These are phyloP conservation scores for Aspidiotus rigidus DNA, from an alignment of 2,888 invertebrate genomes.

Conservation along the genomic window DNA sequence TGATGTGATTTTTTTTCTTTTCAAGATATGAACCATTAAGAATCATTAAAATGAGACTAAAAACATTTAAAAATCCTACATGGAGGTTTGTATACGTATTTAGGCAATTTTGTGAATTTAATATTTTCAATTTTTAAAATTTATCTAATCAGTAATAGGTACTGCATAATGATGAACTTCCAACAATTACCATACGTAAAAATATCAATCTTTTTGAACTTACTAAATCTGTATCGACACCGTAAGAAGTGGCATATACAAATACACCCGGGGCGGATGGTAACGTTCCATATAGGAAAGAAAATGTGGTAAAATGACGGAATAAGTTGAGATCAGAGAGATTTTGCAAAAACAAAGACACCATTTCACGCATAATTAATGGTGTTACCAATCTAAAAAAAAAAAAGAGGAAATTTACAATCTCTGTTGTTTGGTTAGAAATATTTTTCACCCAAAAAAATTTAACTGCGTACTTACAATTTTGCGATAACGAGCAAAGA, in stretches of 20 bases:
- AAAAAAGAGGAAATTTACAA: neutral
- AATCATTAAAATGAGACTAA: no score
- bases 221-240: slow-evolving; percentile 76
- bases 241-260: slow-evolving; percentile 82
- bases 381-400: slow-evolving; percentile 64
- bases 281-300: slow-evolving; percentile 90
- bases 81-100: no score
- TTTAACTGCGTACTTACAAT: slow-evolving; percentile 52
- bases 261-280: slow-evolving; percentile 94
- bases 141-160: no score
- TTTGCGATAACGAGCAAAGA: slow-evolving; percentile 82
- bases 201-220: slow-evolving; percentile 39
- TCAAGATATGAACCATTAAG: neutral
- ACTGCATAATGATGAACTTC: no score
- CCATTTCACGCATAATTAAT: slow-evolving; percentile 73
- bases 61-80: no score
- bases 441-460: neutral
- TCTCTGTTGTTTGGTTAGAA: neutral
- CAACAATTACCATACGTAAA: no score
- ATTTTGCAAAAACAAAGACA: slow-evolving; percentile 59
- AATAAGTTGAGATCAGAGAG: slow-evolving; percentile 62
- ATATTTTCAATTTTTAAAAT: no score
- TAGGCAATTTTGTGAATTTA: no score
- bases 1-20: neutral
- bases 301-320: slow-evolving; percentile 76